phyloP scores from a whole-genome alignment of 1,140 invertebrate genomes.

The Platorchestia sp. region DNA sequence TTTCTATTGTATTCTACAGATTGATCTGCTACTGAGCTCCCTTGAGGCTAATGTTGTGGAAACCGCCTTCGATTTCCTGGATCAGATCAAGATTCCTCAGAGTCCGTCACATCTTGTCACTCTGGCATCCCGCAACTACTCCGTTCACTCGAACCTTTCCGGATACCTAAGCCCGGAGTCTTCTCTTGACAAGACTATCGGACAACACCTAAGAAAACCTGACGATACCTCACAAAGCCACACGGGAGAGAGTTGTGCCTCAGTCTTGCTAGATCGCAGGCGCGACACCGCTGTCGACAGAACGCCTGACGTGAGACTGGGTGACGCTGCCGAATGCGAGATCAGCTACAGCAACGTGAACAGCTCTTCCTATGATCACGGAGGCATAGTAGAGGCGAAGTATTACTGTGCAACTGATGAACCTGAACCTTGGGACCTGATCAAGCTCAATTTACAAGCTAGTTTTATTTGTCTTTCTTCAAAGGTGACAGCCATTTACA shows the following conservation, averaged over 20 bases:
- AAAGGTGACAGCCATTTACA: conserved; percentile 73
- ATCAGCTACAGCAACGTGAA: neutral
- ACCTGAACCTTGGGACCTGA: conserved; percentile 90
- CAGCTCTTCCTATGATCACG: conserved; percentile 55
- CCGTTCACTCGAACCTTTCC: conserved; percentile 58
- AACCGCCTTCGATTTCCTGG: conserved; percentile 85
- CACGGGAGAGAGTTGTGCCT: neutral
- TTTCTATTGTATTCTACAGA: conserved; percentile 71
- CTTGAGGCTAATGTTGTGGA: conserved; percentile 88
- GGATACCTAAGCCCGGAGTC: conserved; percentile 65
- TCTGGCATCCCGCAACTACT: conserved; percentile 62
- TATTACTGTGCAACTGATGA: conserved; percentile 79
- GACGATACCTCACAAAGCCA: neutral
- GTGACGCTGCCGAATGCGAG: neutral
- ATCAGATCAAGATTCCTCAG: conserved; percentile 76
- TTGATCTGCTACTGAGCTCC: conserved; percentile 81
- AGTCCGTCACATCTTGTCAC: conserved; percentile 64
- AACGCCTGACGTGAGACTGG: neutral
- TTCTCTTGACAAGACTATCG: conserved; percentile 61
- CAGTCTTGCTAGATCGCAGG: conserved; percentile 17
- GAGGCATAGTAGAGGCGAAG: conserved; percentile 73
- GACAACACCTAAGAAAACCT: conserved; percentile 35
- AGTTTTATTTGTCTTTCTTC: conserved; percentile 88
- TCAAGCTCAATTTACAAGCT: conserved; percentile 89
- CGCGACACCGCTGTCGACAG: neutral